phyloP scores from a whole-genome alignment of 2,113 vertebrate genomes.

The Alexandromys fortis region DNA sequence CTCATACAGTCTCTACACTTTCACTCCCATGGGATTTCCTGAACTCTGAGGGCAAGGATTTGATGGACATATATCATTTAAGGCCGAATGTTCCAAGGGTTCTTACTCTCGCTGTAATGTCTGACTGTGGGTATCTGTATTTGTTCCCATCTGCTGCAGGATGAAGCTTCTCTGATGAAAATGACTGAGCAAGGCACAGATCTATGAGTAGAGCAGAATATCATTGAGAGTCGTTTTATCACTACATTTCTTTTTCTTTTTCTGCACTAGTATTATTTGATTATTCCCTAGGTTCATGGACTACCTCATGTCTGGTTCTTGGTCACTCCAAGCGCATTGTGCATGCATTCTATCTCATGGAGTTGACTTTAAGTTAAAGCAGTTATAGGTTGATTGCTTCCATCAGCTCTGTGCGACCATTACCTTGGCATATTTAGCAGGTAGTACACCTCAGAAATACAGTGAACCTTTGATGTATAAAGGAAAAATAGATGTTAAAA shows the following conservation, averaged over 20 bases:
- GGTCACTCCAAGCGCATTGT: neutral
- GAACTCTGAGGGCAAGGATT: too few relatives aligned
- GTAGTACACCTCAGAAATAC: too few relatives aligned
- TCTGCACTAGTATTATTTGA: neutral
- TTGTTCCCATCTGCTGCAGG: too few relatives aligned
- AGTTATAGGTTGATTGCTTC: neutral
- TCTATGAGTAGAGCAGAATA: too few relatives aligned
- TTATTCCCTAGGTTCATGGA: too few relatives aligned
- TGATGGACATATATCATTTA: neutral
- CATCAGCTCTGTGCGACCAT: neutral
- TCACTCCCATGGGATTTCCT: neutral
- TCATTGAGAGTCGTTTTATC: neutral
- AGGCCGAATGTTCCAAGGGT: too few relatives aligned
- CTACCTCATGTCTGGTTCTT: too few relatives aligned
- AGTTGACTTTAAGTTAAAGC: neutral
- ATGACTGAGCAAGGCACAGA: neutral
- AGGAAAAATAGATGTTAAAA: neutral
- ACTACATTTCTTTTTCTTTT: neutral
- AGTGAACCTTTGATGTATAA: neutral
- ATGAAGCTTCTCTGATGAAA: neutral
- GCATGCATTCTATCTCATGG: neutral
- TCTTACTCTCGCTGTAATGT: neutral
- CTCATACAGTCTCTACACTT: too few relatives aligned
- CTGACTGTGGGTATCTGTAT: neutral
- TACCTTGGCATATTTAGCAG: neutral